Evolutionary conservation across 1,140 invertebrate genomes (phyloP).

Genomic region (Drosophila ohnishii): DNA sequence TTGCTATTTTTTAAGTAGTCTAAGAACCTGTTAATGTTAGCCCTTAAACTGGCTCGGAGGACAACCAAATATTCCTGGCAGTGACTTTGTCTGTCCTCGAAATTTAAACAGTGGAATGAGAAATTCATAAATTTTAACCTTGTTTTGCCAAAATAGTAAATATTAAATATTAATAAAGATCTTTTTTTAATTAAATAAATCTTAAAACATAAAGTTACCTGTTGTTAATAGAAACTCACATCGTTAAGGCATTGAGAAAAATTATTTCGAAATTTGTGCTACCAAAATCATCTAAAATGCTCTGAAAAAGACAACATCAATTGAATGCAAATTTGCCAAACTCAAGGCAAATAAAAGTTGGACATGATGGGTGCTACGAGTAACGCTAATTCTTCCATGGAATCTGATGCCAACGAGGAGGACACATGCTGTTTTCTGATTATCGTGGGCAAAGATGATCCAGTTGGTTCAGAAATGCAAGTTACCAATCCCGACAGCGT

Average conservation of each 20-base stretch:
- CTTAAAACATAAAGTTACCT: no score
- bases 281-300: slow-evolving; percentile 4
- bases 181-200: background rate
- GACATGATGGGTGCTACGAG: slow-evolving; percentile 8
- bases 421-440: slow-evolving; percentile 40
- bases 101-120: no score
- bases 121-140: no score
- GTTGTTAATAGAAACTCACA: background rate
- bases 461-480: slow-evolving; percentile 6
- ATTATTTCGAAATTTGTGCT: background rate
- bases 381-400: background rate
- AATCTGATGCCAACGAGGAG: background rate
- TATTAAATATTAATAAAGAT: no score
- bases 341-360: background rate
- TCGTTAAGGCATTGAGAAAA: background rate
- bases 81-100: no score
- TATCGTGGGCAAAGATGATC: slow-evolving; percentile 38
- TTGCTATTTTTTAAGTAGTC: no score
- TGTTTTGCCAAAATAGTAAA: background rate
- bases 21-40: no score
- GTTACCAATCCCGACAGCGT: background rate
- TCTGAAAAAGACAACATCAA: background rate
- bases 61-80: no score
- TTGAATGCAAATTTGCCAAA: background rate
- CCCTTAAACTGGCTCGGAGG: no score